phyloP scores from a whole-genome alignment of 2,888 invertebrate genomes.

The Schizotus pectinicornis region DNA sequence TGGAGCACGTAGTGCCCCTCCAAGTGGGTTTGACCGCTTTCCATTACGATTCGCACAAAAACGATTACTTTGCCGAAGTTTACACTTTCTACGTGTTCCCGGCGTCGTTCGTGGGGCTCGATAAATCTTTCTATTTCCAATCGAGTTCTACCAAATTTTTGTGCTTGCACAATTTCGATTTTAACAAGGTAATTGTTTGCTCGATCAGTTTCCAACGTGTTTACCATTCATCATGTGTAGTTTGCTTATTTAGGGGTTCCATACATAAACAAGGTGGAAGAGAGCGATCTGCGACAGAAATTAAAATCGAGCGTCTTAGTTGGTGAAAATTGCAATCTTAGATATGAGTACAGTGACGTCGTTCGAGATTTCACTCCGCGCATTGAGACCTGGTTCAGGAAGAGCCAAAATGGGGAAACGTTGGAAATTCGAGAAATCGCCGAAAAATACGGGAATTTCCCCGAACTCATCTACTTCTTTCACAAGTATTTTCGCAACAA shows the following conservation, averaged over 20 bases:
- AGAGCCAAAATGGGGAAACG: conserved; percentile 41
- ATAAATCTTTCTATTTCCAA: conserved; percentile 68
- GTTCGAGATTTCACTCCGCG: conserved; percentile 51
- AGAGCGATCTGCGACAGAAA: conserved; percentile 47
- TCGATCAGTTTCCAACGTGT: too few relatives aligned
- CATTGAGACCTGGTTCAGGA: conserved; percentile 54
- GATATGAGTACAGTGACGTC: conserved; percentile 31
- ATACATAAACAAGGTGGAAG: conserved; percentile 67
- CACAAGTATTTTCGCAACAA: conserved; percentile 65
- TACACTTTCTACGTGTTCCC: conserved; percentile 77
- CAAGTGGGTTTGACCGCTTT: conserved; percentile 76
- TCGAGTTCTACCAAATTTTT: conserved; percentile 70
- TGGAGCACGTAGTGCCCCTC: conserved; percentile 64
- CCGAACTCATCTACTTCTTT: conserved; percentile 63
- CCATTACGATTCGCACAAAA: conserved; percentile 63
- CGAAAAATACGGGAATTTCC: conserved; percentile 54
- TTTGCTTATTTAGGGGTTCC: conserved; percentile 72
- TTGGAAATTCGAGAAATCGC: conserved; percentile 42
- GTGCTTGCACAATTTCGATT: conserved; percentile 69
- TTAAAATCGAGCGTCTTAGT: conserved; percentile 51
- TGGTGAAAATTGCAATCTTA: conserved; percentile 50
- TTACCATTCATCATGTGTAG: conserved; percentile 58
- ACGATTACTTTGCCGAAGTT: conserved; percentile 65
- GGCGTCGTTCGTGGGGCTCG: conserved; percentile 65
- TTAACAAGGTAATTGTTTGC: conserved; percentile 71